These are phyloP conservation scores for Nephotettix cincticeps DNA, from an alignment of 1,140 invertebrate genomes.

Conservation along the genomic window DNA sequence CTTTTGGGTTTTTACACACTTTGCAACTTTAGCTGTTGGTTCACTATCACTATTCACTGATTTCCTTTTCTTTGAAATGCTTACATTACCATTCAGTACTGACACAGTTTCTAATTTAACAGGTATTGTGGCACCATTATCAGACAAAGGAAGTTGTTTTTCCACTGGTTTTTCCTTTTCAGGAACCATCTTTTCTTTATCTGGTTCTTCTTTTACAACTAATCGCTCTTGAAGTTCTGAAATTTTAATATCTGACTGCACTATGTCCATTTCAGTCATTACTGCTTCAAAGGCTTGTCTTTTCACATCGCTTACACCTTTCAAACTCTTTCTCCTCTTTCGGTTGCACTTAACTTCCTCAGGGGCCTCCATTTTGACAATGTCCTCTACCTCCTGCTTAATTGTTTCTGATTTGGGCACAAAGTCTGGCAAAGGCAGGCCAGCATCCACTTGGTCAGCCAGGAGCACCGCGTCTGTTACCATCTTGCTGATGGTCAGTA, in stretches of 20 bases:
- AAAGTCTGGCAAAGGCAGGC: conserved; percentile 11
- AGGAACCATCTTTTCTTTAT: conserved; percentile 33
- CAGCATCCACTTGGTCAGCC: conserved; percentile 46
- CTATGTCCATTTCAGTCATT: neutral
- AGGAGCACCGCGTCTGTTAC: conserved; percentile 47
- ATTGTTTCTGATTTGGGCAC: conserved; percentile 44
- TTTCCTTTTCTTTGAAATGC: conserved; percentile 30
- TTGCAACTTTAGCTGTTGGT: conserved; percentile 14
- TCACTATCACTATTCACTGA: conserved; percentile 23
- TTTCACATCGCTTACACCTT: conserved; percentile 33
- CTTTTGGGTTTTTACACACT: conserved; percentile 25
- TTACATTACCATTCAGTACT: conserved; percentile 23
- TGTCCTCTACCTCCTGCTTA: conserved; percentile 42
- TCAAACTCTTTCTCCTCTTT: conserved; percentile 43
- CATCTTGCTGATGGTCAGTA: conserved; percentile 39
- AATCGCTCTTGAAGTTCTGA: conserved; percentile 24
- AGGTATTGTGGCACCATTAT: conserved; percentile 27
- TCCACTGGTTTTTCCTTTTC: neutral
- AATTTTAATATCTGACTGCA: neutral
- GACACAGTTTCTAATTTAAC: conserved; percentile 27
- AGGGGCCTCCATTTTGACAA: conserved; percentile 45
- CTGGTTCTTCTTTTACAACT: conserved; percentile 35
- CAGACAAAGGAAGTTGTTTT: conserved; percentile 13
- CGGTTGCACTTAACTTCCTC: conserved; percentile 44
- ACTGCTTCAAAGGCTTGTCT: conserved; percentile 25